Percentiles rank a stretch among this genome's conserved stretches.
phyloP scores from a whole-genome alignment of 2,113 vertebrate genomes.

The Solenodon paradoxus region DNA sequence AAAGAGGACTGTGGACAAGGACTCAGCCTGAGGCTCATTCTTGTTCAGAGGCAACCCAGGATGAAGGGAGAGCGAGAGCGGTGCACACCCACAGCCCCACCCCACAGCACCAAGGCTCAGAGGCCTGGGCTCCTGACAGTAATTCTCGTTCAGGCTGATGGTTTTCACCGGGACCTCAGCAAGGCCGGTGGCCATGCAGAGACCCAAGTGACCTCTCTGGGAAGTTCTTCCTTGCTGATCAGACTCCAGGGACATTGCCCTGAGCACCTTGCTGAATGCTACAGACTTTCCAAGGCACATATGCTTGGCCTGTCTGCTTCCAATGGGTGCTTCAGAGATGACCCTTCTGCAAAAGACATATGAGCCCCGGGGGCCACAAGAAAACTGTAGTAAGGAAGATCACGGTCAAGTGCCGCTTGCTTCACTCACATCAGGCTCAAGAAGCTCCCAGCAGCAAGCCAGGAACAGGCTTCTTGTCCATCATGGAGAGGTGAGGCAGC shows the following conservation, averaged over 20 bases:
- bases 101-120: background rate
- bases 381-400: background rate
- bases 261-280: too few relatives aligned
- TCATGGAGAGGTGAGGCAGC: background rate
- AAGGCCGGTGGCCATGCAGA: background rate
- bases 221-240: background rate
- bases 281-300: background rate
- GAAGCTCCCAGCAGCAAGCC: background rate
- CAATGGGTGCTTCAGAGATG: background rate
- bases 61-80: background rate
- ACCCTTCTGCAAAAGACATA: background rate
- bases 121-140: fast-evolving
- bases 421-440: background rate
- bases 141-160: fast-evolving
- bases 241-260: too few relatives aligned
- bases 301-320: background rate
- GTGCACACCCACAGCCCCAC: background rate
- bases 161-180: background rate
- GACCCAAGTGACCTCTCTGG: background rate
- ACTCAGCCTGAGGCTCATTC: fast-evolving
- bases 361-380: background rate
- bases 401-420: background rate
- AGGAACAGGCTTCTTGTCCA: background rate
- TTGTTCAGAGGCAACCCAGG: background rate
- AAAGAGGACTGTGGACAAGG: background rate